Conservation (phyloP, 2,797 vertebrate genomes). For the Sebastes miniatus region DNA sequence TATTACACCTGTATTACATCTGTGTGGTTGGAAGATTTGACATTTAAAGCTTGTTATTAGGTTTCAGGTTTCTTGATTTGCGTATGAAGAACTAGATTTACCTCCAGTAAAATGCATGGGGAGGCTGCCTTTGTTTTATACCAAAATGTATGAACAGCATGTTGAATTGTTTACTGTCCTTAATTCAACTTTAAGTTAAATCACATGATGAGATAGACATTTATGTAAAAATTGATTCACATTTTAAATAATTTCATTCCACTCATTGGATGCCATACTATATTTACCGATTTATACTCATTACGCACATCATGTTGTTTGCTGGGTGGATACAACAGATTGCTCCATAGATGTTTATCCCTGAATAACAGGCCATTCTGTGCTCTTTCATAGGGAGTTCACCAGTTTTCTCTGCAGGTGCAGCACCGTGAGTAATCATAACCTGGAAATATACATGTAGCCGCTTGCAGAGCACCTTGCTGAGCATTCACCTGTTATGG, state of each 20-base stretch:
- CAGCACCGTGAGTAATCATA: neutral
- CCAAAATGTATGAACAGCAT: too few relatives aligned
- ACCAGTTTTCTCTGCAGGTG: constrained; percentile 12
- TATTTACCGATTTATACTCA: neutral
- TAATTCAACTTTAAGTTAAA: neutral
- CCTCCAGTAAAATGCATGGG: neutral
- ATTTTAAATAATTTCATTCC: neutral
- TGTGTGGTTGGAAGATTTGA: neutral
- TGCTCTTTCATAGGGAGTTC: too few relatives aligned
- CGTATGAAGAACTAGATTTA: neutral
- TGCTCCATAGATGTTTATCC: neutral
- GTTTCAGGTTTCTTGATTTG: neutral
- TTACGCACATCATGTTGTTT: neutral
- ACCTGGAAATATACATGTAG: constrained; percentile 22
- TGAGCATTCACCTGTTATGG: constrained; percentile 39
- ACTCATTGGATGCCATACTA: neutral
- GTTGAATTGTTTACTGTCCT: too few relatives aligned
- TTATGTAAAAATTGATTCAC: neutral
- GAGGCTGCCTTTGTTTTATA: neutral
- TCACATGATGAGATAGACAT: too few relatives aligned
- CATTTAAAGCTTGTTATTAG: rapidly evolving
- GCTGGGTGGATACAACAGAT: neutral
- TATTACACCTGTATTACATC: too few relatives aligned
- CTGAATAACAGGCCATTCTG: neutral
- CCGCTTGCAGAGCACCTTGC: constrained; percentile 27